phyloP scores from a whole-genome alignment of 2,888 invertebrate genomes.

The Erebia aethiops region DNA sequence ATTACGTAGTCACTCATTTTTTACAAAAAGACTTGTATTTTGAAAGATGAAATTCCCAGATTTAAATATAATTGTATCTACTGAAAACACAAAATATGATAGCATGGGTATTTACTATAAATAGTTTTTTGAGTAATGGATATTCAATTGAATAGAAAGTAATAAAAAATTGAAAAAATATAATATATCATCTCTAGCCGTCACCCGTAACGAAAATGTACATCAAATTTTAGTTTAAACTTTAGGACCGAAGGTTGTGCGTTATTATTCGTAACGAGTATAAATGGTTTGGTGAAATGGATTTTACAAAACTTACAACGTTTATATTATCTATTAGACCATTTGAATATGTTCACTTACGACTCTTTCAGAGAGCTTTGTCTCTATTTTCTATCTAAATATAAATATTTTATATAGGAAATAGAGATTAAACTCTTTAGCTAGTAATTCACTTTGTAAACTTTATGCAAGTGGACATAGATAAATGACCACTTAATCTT shows the following conservation, averaged over 20 bases:
- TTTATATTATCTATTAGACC: constrained; percentile 14
- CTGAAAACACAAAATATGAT: too few relatives aligned
- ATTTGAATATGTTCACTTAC: constrained; percentile 1
- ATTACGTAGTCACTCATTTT: neutral
- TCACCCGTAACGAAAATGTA: constrained; percentile 4
- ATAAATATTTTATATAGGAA: neutral
- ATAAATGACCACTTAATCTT: constrained; percentile 1
- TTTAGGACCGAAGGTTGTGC: constrained; percentile 64
- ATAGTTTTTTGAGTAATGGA: too few relatives aligned
- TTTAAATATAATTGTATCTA: too few relatives aligned
- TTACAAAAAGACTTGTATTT: too few relatives aligned
- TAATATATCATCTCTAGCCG: neutral
- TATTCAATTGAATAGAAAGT: neutral
- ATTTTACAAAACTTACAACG: constrained; percentile 23
- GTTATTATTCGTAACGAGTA: constrained; percentile 51
- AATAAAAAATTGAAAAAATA: neutral
- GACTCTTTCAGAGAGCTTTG: neutral
- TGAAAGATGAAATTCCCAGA: too few relatives aligned
- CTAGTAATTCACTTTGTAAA: neutral
- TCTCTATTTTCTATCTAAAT: constrained; percentile 11
- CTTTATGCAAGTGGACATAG: neutral
- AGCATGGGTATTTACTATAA: too few relatives aligned
- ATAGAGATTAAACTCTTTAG: neutral
- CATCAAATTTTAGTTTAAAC: constrained; percentile 32
- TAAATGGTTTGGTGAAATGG: constrained; percentile 26